Evolutionary conservation across 2,113 vertebrate species (phyloP), one percentile per base, ranked within the genome.

Genomic region (Silurus meridionalis): DNA sequence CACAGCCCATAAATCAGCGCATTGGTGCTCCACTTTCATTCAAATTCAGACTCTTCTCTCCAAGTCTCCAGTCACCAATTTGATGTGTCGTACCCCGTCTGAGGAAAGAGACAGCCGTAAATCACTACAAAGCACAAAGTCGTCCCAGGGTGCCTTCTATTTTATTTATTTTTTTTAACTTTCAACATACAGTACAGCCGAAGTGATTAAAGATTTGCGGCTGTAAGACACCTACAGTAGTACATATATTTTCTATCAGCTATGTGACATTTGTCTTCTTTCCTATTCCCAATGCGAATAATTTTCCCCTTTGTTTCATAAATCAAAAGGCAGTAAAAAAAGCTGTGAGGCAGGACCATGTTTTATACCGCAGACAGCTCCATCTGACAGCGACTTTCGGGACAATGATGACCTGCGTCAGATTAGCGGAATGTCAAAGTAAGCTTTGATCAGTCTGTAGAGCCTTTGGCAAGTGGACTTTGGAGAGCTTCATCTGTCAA

Each of bases 1-100:
- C 81, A 88, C 90, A 93, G 88, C 91, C 90, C 90, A 93, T 95
- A 94, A 94, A 95, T 95, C 94, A 95, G 88, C 86, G 88, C 83
- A 80, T 50, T 15, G 80, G 75, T 86, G 75, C 72, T 91, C 84
- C 83, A 60, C 80, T 7, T 83, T 72, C 83, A 80, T 52, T 82
- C 87, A 0, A 8, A 55, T 91, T 84, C 87, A 17, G 84, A 82
- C 87, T 88, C 67, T n/a, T 69, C 88, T 83, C 74, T 46, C 87
- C 71, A 78, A 53, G 77, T 37, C 83, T 89, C 80, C 87, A 82
- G 86, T 63, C 88, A 82, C 78, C 4, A 82, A 46, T 86, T 64
- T n/a, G 72, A 83, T 48, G 52, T 75, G 63, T 66, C 83, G 52
- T 52, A 75, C 60, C 67, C 37, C 69, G 52, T 61, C 81, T 86